Evolutionary conservation across 2,888 invertebrate genomes (phyloP).

Genomic region (Oconnorella tubifera): DNA sequence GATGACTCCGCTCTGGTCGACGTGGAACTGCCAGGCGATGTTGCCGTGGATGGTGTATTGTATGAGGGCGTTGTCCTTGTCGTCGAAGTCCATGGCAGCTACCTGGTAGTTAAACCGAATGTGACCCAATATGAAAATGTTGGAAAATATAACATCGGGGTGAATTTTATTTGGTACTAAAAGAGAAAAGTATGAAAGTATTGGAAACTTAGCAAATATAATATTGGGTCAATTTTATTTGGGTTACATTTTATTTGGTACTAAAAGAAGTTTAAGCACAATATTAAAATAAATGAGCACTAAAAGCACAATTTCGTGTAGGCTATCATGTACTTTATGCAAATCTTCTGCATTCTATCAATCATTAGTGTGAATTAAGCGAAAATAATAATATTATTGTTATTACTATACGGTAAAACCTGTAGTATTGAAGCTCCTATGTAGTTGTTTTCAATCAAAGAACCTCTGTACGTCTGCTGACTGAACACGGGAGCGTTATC

Average conservation of each 20-base stretch:
- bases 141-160: background rate
- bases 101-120: conserved; percentile 14
- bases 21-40: conserved; percentile 16
- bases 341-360: too few relatives aligned
- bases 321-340: too few relatives aligned
- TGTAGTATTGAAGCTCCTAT: conserved; percentile 63
- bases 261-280: too few relatives aligned
- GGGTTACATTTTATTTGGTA: too few relatives aligned
- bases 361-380: too few relatives aligned
- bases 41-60: conserved; percentile 22
- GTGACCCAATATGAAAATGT: background rate
- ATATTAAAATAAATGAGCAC: too few relatives aligned
- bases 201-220: too few relatives aligned
- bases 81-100: conserved; percentile 29
- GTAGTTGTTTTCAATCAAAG: conserved; percentile 76
- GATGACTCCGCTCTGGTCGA: conserved; percentile 21
- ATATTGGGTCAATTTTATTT: too few relatives aligned
- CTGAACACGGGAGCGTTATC: conserved; percentile 93
- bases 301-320: too few relatives aligned
- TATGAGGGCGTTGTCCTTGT: conserved; percentile 28
- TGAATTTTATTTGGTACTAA: background rate
- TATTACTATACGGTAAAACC: background rate
- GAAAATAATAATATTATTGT: too few relatives aligned
- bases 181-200: too few relatives aligned
- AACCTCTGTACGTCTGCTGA: conserved; percentile 74